phyloP scores from a whole-genome alignment of 2,113 vertebrate genomes.

The Heptranchias perlo region DNA sequence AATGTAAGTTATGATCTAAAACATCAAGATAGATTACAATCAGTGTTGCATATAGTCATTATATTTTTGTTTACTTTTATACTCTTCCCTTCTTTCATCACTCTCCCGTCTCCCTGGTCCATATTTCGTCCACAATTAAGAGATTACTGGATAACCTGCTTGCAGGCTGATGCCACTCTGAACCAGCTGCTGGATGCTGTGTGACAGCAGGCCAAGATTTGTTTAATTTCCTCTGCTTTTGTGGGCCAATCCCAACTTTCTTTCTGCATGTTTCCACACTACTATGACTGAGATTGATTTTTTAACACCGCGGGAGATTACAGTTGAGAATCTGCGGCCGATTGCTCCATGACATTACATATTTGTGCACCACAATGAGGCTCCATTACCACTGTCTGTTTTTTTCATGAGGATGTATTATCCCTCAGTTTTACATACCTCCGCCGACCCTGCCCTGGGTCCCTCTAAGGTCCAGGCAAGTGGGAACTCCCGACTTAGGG shows the following conservation, averaged over 20 bases:
- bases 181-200: neutral
- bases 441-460: too few relatives aligned
- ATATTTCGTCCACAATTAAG: neutral
- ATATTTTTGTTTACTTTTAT: neutral
- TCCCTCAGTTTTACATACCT: too few relatives aligned
- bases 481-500: too few relatives aligned
- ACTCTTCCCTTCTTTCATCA: neutral
- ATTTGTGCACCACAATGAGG: neutral
- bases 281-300: neutral
- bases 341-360: neutral
- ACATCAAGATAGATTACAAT: neutral
- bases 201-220: neutral
- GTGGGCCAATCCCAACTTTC: neutral
- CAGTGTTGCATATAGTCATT: too few relatives aligned
- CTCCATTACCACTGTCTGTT: too few relatives aligned
- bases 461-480: too few relatives aligned
- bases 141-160: neutral
- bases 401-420: too few relatives aligned
- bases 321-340: neutral
- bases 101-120: neutral
- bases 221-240: neutral
- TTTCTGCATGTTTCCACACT: neutral
- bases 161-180: neutral
- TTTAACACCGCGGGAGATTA: neutral
- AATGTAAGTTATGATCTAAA: neutral